Conservation (phyloP, 2,888 invertebrate genomes). For the Drosophila paramelanica region DNA sequence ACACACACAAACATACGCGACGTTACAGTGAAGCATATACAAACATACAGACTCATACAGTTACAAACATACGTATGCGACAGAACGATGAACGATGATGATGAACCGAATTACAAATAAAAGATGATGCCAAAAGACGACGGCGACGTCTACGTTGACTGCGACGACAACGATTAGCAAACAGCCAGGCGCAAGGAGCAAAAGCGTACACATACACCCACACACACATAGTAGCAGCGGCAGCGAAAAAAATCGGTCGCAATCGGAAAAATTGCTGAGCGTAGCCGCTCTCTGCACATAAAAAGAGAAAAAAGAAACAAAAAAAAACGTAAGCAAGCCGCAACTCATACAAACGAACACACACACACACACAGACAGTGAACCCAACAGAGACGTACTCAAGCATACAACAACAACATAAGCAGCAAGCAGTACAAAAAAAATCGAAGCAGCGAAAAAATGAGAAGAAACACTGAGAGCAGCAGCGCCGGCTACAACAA, state of each 20-base stretch:
- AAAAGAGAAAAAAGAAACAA: constrained; percentile 48
- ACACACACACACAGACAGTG: constrained; percentile 40
- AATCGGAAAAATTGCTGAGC: constrained; percentile 82
- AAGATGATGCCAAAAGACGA: constrained; percentile 84
- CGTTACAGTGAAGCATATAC: constrained; percentile 4
- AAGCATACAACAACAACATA: constrained; percentile 67
- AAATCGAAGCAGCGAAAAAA: constrained; percentile 69
- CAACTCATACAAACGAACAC: constrained; percentile 70
- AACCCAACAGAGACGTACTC: constrained; percentile 68
- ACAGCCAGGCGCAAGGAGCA: constrained; percentile 78
- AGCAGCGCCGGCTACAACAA: constrained; percentile 58
- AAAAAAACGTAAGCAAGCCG: constrained; percentile 79
- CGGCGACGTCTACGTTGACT: constrained; percentile 78
- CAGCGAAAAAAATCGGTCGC: constrained; percentile 79
- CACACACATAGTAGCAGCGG: constrained; percentile 49
- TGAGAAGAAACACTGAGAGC: constrained; percentile 78
- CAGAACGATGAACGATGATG: constrained; percentile 84
- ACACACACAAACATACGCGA: constrained; percentile 43
- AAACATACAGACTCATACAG: constrained; percentile 31
- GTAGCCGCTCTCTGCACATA: constrained; percentile 79
- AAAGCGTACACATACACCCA: constrained; percentile 56
- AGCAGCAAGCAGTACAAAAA: constrained; percentile 57
- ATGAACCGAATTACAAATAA: constrained; percentile 85
- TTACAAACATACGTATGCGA: constrained; percentile 75
- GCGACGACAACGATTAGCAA: constrained; percentile 83